Base-by-base conservation (phyloP, 2,113 vertebrate species). In the Microcebus griseorufus region DNA sequence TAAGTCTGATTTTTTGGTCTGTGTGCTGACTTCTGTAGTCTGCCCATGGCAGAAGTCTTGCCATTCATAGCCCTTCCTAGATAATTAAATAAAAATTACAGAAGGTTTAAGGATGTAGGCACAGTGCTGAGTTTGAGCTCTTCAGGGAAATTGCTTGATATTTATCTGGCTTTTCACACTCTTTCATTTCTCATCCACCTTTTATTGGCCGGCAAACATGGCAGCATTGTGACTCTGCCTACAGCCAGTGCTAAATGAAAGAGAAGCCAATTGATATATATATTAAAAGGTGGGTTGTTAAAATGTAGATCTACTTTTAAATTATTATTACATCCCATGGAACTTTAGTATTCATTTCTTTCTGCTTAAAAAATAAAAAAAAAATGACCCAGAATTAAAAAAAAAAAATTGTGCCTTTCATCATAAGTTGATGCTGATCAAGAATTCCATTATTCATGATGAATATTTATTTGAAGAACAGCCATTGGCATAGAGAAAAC, bases 31-130 rank as follows among this genome's bases (percentile, higher is more conserved):
- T 88, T 85, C 60, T 51, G 18, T 7, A 72, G 0, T 90, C 22
- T 94, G 42, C 25, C 45, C 45, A 12, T 62, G 81, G 42, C 2
- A 39, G 7, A 79, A 55, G 20, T 20, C 5, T 14, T 42, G 25
- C n/a, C 55, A 51, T 60, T 92, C 70, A 25, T 6, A 90, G 3
- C 10, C 9, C 13, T 82, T 62, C 9, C 22, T 93, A 39, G 37
- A 39, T 18, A 95, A 78, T 78, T 65, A 53, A 80, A 16, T 53
- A 89, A 29, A 93, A 96, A 62, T 78, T 78, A 89, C 22, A 69
- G 6, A 51, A 64, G 27, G 5, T 2, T 82, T 64, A 79, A 65
- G 84, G 48, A 12, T 20, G 51, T 5, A 75, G n/a, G 23, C 60
- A 34, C 5, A 80, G 29, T 25, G 23, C 29, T 89, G 37, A 94